These are phyloP conservation scores for Kryptopterus vitreolus DNA, from an alignment of 2,797 vertebrate species.

Conservation along the genomic window DNA sequence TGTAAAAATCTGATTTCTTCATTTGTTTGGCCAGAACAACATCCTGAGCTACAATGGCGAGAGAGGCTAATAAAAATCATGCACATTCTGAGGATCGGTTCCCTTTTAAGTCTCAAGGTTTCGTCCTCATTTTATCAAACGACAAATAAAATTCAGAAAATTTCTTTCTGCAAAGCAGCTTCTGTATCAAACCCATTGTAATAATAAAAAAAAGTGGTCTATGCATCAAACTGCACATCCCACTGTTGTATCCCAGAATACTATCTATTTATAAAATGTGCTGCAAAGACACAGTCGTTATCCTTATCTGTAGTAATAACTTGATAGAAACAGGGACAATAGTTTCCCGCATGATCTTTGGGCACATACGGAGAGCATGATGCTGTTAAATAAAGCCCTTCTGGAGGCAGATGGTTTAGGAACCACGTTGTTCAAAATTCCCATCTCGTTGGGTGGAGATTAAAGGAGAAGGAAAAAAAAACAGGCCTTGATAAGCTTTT, in stretches of 20 bases:
- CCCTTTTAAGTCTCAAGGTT: too few species aligned
- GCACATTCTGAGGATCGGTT: too few species aligned
- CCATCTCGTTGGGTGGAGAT: neutral
- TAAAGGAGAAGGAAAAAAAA: neutral
- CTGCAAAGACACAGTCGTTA: neutral
- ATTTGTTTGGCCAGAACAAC: neutral
- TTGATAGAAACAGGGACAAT: neutral
- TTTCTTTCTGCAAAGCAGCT: too few species aligned
- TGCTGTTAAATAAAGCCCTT: neutral
- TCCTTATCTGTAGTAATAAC: neutral
- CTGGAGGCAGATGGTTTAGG: slow-evolving; percentile 2
- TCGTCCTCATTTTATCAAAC: too few species aligned
- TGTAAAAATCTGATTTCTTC: neutral
- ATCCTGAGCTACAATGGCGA: too few species aligned
- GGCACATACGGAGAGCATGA: slow-evolving; percentile 8
- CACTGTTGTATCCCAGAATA: neutral
- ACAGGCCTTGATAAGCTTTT: neutral
- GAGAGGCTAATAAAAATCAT: too few species aligned
- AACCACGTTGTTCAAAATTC: neutral
- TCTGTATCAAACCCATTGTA: too few species aligned
- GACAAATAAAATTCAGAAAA: too few species aligned
- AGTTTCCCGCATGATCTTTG: neutral
- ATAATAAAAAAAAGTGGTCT: too few species aligned
- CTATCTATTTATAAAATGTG: neutral
- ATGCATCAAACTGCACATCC: too few species aligned